Evolutionary conservation across 1,140 invertebrate genomes (phyloP).

Genomic region (Drosophila rhopaloa): DNA sequence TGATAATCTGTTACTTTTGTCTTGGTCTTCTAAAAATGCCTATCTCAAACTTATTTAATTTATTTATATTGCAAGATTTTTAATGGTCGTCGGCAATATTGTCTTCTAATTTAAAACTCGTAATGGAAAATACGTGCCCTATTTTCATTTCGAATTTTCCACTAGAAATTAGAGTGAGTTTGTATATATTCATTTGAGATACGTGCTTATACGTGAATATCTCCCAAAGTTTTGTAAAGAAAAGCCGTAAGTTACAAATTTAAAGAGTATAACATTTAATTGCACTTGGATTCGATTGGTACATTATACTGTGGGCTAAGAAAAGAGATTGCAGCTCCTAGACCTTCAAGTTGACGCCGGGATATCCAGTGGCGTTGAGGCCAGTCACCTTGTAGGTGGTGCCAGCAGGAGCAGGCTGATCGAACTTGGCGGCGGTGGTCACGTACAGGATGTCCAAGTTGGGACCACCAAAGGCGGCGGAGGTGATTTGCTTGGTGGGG

Average conservation of each 20-base stretch:
- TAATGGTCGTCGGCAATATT: no score
- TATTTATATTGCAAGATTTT: no score
- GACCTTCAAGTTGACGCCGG: constrained; percentile 63
- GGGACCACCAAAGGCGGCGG: constrained; percentile 91
- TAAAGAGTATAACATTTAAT: constrained; percentile 38
- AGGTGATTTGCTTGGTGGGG: constrained; percentile 91
- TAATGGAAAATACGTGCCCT: no score
- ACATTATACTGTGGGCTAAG: neutral
- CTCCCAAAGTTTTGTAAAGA: neutral
- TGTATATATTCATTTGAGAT: no score
- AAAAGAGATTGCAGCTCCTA: constrained; percentile 16
- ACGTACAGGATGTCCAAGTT: constrained; percentile 91
- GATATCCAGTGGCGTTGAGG: constrained; percentile 87
- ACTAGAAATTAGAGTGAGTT: no score
- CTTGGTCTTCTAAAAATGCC: no score
- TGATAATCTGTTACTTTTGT: no score
- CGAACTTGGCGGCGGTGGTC: constrained; percentile 88
- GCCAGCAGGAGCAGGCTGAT: constrained; percentile 88
- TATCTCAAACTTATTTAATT: no score
- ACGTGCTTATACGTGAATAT: no score
- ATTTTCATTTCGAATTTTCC: no score
- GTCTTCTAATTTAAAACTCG: no score
- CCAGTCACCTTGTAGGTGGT: constrained; percentile 89
- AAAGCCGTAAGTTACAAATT: neutral
- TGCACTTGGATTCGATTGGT: constrained; percentile 46